These are phyloP conservation scores for Ophthalmolycus amberensis DNA, from an alignment of 2,113 vertebrate species.

Conservation along the genomic window DNA sequence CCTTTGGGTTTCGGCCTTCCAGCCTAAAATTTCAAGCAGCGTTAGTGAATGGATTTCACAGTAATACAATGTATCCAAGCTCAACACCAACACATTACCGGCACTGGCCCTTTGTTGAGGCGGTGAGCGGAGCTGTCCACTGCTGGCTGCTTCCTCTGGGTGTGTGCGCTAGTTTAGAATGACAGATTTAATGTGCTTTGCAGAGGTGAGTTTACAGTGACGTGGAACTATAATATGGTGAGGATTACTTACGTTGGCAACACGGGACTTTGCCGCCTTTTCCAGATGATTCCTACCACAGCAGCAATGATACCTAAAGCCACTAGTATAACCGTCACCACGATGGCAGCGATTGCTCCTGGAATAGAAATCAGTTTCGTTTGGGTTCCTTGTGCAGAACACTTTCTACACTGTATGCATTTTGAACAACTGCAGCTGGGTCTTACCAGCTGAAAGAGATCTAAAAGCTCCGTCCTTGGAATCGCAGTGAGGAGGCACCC, in stretches of 20 bases:
- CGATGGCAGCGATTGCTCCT: conserved; percentile 62
- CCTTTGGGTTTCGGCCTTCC: conserved; percentile 46
- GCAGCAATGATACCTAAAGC: conserved; percentile 51
- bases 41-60: background rate
- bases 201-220: background rate
- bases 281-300: conserved; percentile 54
- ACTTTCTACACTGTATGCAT: background rate
- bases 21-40: conserved; percentile 19
- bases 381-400: background rate
- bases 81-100: conserved; percentile 31
- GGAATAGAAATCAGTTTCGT: background rate
- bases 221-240: background rate
- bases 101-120: background rate
- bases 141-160: conserved; percentile 39
- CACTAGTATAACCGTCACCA: conserved; percentile 49
- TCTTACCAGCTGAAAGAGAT: conserved; percentile 45
- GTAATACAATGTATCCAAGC: too few species aligned
- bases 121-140: background rate
- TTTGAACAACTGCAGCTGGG: background rate
- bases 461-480: background rate
- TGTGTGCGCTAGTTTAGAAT: conserved; percentile 40
- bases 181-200: background rate
- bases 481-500: conserved; percentile 74
- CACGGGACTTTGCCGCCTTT: conserved; percentile 48
- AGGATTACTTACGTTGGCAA: conserved; percentile 53